A percentile compares a stretch with the other conserved stretches of the same genome.
Evolutionary conservation across 1,140 invertebrate species (phyloP).

Genomic region (Drosophila equinoxialis): DNA sequence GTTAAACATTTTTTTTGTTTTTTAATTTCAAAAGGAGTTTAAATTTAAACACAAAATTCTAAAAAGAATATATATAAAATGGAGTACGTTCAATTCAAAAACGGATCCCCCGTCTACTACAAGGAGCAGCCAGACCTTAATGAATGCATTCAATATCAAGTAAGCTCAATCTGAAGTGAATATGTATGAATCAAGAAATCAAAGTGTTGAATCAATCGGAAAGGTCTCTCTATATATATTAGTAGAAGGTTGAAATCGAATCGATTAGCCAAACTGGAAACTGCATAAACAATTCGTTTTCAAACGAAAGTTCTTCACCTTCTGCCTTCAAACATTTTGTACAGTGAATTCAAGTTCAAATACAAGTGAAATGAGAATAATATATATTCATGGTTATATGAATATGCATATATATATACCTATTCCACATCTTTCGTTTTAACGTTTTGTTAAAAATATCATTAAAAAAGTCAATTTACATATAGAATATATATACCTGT

Average conservation of each 20-base stretch:
- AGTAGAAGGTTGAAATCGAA: too few relatives aligned
- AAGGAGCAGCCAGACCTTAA: constrained; percentile 82
- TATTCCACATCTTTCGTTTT: constrained; percentile 28
- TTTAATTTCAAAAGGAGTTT: constrained; percentile 66
- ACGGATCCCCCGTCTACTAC: constrained; percentile 82
- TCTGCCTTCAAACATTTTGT: constrained; percentile 57
- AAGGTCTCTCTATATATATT: too few relatives aligned
- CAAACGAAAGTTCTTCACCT: constrained; percentile 38
- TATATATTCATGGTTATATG: constrained; percentile 17
- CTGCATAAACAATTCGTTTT: not conserved
- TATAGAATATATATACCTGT: constrained; percentile 24
- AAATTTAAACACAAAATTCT: constrained; percentile 57
- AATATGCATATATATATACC: constrained; percentile 18
- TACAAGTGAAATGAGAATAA: constrained; percentile 39
- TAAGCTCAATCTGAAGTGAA: constrained; percentile 48
- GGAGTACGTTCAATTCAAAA: constrained; percentile 83
- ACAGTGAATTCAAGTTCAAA: constrained; percentile 73
- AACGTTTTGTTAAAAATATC: constrained; percentile 32
- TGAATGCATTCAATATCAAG: constrained; percentile 83
- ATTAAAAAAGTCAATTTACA: constrained; percentile 19
- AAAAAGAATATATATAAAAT: constrained; percentile 68
- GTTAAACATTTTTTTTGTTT: constrained; percentile 48
- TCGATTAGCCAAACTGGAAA: too few relatives aligned
- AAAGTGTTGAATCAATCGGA: not conserved
- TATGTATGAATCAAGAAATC: not conserved